These are phyloP conservation scores for Tricholauxania praeusta DNA, from an alignment of 2,888 invertebrate genomes.

Conservation along the genomic window DNA sequence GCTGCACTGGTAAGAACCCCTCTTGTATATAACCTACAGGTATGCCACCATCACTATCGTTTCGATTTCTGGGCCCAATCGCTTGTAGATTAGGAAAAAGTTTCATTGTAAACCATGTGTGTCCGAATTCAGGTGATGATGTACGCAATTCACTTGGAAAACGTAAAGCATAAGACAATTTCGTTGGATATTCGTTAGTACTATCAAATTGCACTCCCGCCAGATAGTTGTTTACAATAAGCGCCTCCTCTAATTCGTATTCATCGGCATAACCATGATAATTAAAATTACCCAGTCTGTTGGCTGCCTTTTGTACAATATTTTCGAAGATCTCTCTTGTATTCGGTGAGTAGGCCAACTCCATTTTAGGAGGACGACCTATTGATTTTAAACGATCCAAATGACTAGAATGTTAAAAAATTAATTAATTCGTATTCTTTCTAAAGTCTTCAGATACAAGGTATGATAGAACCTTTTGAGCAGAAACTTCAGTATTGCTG, in stretches of 20 bases:
- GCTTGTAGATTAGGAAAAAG: background rate
- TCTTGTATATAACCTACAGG: conserved; percentile 73
- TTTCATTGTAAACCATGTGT: conserved; percentile 1
- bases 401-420: too few relatives aligned
- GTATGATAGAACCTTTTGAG: too few relatives aligned
- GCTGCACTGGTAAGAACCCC: conserved; percentile 76
- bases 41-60: conserved; percentile 66
- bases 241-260: background rate
- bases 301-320: background rate
- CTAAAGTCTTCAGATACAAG: too few relatives aligned
- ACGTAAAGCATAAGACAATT: background rate
- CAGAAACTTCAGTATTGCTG: too few relatives aligned
- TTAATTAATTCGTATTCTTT: too few relatives aligned
- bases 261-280: conserved; percentile 7
- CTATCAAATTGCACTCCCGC: conserved; percentile 12
- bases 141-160: conserved; percentile 12
- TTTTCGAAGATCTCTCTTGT: background rate
- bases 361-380: background rate
- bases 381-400: too few relatives aligned
- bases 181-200: background rate
- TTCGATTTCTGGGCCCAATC: conserved; percentile 11
- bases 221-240: background rate
- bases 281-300: background rate
- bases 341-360: conserved; percentile 4
- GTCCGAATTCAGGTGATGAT: background rate